A percentile compares a stretch with the other conserved stretches of the same genome.
phyloP scores from a whole-genome alignment of 2,888 invertebrate genomes.

The Mesochorus sp. region DNA sequence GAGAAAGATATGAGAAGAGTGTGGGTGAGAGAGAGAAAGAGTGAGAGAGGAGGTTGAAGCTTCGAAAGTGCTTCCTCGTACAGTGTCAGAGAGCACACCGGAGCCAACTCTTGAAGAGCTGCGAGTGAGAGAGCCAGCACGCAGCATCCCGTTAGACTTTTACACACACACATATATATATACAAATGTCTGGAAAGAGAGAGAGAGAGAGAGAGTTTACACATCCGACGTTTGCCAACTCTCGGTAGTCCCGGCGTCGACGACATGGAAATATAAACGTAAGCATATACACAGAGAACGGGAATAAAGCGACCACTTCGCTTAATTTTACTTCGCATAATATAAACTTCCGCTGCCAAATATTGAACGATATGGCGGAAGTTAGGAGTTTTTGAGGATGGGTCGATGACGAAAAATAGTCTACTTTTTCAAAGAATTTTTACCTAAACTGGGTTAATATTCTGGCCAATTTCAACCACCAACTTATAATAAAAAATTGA shows the following conservation, averaged over 20 bases:
- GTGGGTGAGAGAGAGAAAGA: no score
- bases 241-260: constrained; percentile 37
- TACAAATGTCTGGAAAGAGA: neutral
- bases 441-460: neutral
- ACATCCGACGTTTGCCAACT: constrained; percentile 57
- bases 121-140: neutral
- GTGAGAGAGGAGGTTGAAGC: constrained; percentile 30
- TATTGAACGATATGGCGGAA: constrained; percentile 10
- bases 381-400: constrained; percentile 1
- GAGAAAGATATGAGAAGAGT: neutral
- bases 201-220: constrained; percentile 4
- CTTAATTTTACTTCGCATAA: constrained; percentile 48
- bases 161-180: no score
- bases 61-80: constrained; percentile 10
- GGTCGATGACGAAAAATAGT: constrained; percentile 5
- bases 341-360: constrained; percentile 24
- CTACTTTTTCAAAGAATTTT: neutral
- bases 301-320: constrained; percentile 53
- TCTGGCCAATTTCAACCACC: no score
- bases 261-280: constrained; percentile 42
- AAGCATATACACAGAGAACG: constrained; percentile 22
- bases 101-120: constrained; percentile 21
- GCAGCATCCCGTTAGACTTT: neutral
- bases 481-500: no score
- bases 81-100: constrained; percentile 1